These are phyloP conservation scores for Formica selysi DNA, from an alignment of 1,140 invertebrate species.

Conservation along the genomic window DNA sequence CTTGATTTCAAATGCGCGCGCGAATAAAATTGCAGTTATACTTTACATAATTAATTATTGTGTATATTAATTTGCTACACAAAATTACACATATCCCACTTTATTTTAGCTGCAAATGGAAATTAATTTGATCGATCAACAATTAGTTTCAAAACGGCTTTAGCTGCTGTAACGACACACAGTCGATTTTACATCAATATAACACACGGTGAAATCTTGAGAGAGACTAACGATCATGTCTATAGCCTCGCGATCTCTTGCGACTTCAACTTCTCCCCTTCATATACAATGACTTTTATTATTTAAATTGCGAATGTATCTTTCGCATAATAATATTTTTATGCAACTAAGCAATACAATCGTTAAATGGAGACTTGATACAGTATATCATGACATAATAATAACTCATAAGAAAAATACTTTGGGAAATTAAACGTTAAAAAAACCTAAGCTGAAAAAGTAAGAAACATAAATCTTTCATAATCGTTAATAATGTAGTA, in stretches of 20 bases:
- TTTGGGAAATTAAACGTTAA: not conserved
- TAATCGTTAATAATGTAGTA: not conserved
- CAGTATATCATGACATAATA: not conserved
- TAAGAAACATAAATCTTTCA: conserved; percentile 3
- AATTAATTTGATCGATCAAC: not conserved
- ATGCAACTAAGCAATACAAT: not conserved
- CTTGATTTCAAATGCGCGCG: not conserved
- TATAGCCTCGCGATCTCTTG: conserved; percentile 10
- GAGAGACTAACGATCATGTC: conserved; percentile 7
- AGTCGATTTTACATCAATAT: not conserved
- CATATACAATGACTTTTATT: conserved; percentile 16
- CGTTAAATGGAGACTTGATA: conserved; percentile 3
- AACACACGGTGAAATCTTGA: not conserved
- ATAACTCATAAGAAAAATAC: conserved; percentile 1
- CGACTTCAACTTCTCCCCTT: not conserved
- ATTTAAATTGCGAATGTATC: conserved; percentile 20
- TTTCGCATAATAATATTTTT: conserved; percentile 15
- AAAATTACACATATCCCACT: not conserved
- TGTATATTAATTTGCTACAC: not conserved
- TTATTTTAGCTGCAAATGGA: not conserved
- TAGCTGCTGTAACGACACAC: not conserved
- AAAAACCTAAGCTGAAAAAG: not conserved
- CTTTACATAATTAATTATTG: conserved; percentile 7
- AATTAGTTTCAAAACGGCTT: not conserved
- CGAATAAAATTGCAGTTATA: not conserved